Percentiles rank a stretch among this genome's conserved stretches.
phyloP scores from a whole-genome alignment of 2,888 invertebrate genomes.

The Orchesellides sinensis region DNA sequence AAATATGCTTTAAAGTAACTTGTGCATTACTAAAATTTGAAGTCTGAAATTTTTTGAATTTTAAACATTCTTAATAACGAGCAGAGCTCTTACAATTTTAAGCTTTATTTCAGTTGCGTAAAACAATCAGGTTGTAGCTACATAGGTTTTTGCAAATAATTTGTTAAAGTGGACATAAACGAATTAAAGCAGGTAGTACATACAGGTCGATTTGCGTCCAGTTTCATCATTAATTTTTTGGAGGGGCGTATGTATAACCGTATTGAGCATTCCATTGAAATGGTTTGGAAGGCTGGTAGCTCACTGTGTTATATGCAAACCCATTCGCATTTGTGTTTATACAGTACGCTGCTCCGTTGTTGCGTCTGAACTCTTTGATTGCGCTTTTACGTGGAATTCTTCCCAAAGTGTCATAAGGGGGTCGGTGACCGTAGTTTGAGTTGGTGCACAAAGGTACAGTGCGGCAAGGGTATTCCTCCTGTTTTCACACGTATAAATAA shows the following conservation, averaged over 20 bases:
- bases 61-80: too few relatives aligned
- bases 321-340: slow-evolving; percentile 68
- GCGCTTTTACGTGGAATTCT: slow-evolving; percentile 51
- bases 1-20: too few relatives aligned
- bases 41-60: too few relatives aligned
- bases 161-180: too few relatives aligned
- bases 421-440: slow-evolving; percentile 72
- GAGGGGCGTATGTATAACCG: slow-evolving; percentile 73
- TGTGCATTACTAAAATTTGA: too few relatives aligned
- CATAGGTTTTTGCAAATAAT: too few relatives aligned
- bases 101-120: too few relatives aligned
- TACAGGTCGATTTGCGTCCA: too few relatives aligned
- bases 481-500: background rate
- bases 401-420: slow-evolving; percentile 63
- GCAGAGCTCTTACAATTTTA: too few relatives aligned
- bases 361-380: slow-evolving; percentile 65
- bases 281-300: slow-evolving; percentile 65
- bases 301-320: slow-evolving; percentile 59
- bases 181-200: too few relatives aligned
- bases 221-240: slow-evolving; percentile 59
- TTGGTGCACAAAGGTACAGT: slow-evolving; percentile 69
- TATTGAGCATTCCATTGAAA: slow-evolving; percentile 69
- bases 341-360: slow-evolving; percentile 65
- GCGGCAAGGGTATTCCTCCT: slow-evolving; percentile 74
- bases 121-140: too few relatives aligned